phyloP scores from a whole-genome alignment of 2,113 vertebrate species.

The Oncorhynchus tshawytscha region DNA sequence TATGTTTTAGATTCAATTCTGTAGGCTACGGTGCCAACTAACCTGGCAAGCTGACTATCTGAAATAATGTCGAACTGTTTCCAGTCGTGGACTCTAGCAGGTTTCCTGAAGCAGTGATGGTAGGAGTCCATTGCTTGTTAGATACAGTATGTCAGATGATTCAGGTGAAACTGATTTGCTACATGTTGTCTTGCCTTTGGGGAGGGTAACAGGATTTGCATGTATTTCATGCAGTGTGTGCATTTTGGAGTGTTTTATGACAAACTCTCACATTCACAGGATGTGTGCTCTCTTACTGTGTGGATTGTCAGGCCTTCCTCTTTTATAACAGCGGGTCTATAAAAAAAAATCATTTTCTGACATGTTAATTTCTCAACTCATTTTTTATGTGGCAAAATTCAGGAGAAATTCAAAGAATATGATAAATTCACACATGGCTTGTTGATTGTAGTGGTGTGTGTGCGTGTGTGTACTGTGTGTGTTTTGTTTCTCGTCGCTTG shows the following conservation, averaged over 20 bases:
- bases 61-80: background rate
- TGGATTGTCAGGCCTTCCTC: background rate
- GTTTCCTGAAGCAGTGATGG: too few species aligned
- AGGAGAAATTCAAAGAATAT: constrained; percentile 2
- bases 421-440: background rate
- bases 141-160: too few species aligned
- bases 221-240: background rate
- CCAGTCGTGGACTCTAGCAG: background rate
- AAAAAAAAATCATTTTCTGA: background rate
- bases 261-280: background rate
- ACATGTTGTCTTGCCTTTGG: background rate
- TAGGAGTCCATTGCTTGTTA: too few species aligned
- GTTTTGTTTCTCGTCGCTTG: background rate
- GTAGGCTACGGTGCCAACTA: background rate
- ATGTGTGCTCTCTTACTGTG: background rate
- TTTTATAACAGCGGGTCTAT: background rate
- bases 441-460: background rate
- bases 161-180: background rate
- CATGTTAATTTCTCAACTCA: background rate
- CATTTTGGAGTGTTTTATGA: background rate
- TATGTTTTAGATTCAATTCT: too few species aligned
- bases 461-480: constrained; percentile 35
- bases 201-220: background rate
- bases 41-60: background rate
- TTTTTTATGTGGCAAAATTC: background rate